Evolutionary conservation across 2,113 vertebrate genomes (phyloP).

Genomic region (Acanthochromis polyacanthus): DNA sequence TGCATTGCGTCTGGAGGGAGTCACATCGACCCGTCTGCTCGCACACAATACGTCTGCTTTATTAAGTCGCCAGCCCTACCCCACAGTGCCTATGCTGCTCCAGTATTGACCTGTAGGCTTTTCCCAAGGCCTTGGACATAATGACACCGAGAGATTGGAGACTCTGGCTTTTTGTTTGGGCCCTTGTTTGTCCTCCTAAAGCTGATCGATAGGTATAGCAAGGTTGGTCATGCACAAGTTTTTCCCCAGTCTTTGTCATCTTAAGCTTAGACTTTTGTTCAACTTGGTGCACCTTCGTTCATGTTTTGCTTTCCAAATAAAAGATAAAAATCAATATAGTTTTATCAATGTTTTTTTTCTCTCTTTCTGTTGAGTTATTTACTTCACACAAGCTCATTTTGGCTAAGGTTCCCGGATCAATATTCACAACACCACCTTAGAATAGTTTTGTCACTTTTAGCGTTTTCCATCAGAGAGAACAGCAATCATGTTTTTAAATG

Average conservation of each 20-base stretch:
- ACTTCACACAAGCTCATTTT: conserved; percentile 56
- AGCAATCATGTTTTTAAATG: conserved; percentile 64
- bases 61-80: conserved; percentile 74
- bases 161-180: conserved; percentile 63
- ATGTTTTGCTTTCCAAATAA: conserved; percentile 51
- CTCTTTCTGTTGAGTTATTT: conserved; percentile 54
- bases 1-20: conserved; percentile 75
- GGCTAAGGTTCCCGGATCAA: conserved; percentile 55
- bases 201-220: conserved; percentile 68
- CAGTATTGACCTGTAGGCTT: conserved; percentile 80
- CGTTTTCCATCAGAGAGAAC: conserved; percentile 55
- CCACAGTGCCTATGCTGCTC: conserved; percentile 49
- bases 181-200: conserved; percentile 71
- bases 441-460: conserved; percentile 60
- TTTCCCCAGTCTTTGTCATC: conserved; percentile 35
- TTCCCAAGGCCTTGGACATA: conserved; percentile 71
- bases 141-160: conserved; percentile 70
- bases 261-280: conserved; percentile 46
- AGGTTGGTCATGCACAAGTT: conserved; percentile 46
- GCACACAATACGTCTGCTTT: conserved; percentile 79
- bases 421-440: conserved; percentile 55
- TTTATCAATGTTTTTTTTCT: conserved; percentile 57
- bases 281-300: conserved; percentile 45
- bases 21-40: conserved; percentile 80
- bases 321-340: conserved; percentile 59